These are phyloP conservation scores for Dendrolimus houi DNA, from an alignment of 2,888 invertebrate genomes.

Conservation along the genomic window DNA sequence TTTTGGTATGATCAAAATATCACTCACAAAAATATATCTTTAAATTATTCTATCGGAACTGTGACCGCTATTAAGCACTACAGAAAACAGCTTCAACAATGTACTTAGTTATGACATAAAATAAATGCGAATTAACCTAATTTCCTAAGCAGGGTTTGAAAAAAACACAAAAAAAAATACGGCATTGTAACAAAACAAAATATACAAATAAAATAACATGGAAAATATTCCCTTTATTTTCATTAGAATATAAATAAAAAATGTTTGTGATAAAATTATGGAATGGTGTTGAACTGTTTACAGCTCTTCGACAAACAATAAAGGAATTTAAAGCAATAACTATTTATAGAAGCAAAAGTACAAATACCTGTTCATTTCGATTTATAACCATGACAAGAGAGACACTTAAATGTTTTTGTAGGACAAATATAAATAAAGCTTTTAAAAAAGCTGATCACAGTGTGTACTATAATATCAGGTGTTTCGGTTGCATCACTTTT, in stretches of 20 bases:
- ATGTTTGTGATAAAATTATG: no score
- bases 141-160: background rate
- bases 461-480: background rate
- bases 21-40: constrained; percentile 67
- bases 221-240: no score
- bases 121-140: background rate
- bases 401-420: no score
- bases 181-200: background rate
- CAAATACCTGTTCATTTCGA: no score
- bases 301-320: no score
- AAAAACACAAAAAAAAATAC: background rate
- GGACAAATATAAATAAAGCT: background rate
- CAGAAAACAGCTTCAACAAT: constrained; percentile 1
- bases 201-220: no score
- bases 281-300: no score
- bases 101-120: background rate
- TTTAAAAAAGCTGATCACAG: background rate
- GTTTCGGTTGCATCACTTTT: background rate
- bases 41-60: constrained; percentile 61
- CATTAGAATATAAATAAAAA: no score
- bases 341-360: no score
- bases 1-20: constrained; percentile 38
- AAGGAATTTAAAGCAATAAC: no score
- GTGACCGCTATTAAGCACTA: constrained; percentile 37
- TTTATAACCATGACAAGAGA: no score